Conservation (phyloP, 2,113 vertebrate species). For the Hypomesus transpacificus region DNA sequence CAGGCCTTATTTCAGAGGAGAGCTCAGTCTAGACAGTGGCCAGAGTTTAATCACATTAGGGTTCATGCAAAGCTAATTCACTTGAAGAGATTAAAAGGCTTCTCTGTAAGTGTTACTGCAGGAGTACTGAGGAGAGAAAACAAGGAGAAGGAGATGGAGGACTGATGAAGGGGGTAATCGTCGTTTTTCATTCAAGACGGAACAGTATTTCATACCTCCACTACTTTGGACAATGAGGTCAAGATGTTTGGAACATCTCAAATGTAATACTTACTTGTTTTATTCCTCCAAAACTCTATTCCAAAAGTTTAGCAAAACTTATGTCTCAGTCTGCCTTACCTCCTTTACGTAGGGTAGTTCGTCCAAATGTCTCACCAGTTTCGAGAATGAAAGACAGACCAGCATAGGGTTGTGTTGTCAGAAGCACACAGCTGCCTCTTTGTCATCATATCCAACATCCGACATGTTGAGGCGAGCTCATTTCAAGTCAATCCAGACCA, state of each 20-base stretch:
- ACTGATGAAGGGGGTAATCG: no score
- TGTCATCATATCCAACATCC: background rate
- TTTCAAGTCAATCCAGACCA: constrained; percentile 36
- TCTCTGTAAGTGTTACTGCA: background rate
- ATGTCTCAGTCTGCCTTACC: no score
- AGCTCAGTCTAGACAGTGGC: constrained; percentile 7
- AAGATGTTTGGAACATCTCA: no score
- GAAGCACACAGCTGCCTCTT: background rate
- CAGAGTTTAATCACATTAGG: constrained; percentile 9
- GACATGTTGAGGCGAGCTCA: background rate
- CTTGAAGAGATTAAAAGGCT: constrained; percentile 1
- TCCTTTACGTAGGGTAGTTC: no score
- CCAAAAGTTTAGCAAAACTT: no score
- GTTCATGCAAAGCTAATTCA: constrained; percentile 11
- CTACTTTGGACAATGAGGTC: no score
- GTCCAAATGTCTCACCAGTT: background rate
- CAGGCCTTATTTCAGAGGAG: background rate
- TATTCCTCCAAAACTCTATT: no score
- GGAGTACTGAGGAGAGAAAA: background rate
- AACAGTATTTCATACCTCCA: no score
- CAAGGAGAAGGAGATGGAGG: background rate
- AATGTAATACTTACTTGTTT: no score
- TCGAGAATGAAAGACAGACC: background rate
- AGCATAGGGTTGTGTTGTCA: background rate
- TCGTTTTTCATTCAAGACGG: no score